phyloP scores from a whole-genome alignment of 2,113 vertebrate genomes.

The Enhydra lutris region DNA sequence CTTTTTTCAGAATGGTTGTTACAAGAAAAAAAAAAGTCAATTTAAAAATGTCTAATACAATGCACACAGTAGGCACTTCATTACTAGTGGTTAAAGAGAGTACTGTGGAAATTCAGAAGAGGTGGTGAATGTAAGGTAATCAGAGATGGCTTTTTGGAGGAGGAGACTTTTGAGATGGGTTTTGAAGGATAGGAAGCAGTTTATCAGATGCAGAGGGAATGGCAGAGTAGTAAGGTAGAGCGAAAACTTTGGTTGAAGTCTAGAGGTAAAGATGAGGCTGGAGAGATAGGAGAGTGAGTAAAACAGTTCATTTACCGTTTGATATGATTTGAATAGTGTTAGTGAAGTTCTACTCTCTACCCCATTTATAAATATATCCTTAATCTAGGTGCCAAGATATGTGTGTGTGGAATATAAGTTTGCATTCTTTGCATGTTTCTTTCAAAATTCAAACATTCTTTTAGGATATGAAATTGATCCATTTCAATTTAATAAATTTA shows the following conservation, averaged over 20 bases:
- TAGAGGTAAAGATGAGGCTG: background rate
- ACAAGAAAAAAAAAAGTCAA: background rate
- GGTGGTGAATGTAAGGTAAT: background rate
- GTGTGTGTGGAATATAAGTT: background rate
- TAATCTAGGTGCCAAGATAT: background rate
- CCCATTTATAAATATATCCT: background rate
- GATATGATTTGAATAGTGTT: background rate
- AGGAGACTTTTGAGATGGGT: background rate
- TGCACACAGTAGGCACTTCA: background rate
- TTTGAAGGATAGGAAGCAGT: background rate
- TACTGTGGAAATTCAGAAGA: background rate
- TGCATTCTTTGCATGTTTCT: constrained; percentile 7
- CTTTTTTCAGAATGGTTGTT: background rate
- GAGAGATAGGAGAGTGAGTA: background rate
- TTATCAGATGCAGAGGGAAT: background rate
- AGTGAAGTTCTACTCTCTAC: background rate
- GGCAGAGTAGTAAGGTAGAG: background rate
- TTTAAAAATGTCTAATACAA: background rate
- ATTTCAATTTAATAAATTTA: constrained; percentile 8
- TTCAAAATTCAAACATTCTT: constrained; percentile 10
- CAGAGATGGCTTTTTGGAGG: background rate
- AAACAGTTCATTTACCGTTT: background rate
- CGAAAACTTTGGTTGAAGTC: background rate
- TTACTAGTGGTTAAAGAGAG: background rate
- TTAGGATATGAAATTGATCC: background rate